Evolutionary conservation across 1,140 invertebrate genomes (phyloP).

Genomic region (Drosophila sucinea): DNA sequence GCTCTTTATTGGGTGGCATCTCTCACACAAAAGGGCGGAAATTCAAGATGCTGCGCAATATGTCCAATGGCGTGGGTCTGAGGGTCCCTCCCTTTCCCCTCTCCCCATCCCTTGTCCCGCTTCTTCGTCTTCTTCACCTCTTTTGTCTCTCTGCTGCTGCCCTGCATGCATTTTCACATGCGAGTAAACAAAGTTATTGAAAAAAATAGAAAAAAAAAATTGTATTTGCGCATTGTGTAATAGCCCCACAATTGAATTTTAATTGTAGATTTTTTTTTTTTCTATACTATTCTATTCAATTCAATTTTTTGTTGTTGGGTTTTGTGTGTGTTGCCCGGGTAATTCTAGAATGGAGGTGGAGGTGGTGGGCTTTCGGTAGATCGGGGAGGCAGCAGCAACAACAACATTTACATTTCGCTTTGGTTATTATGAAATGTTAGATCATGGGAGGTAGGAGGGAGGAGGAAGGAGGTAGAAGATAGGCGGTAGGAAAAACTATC

Average conservation of each 20-base stretch:
- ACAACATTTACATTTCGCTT: constrained; percentile 20
- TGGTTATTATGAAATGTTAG: constrained; percentile 22
- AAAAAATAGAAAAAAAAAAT: constrained; percentile 31
- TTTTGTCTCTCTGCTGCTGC: neutral
- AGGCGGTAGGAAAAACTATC: constrained; percentile 1
- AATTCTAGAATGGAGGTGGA: constrained; percentile 17
- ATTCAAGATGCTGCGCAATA: constrained; percentile 77
- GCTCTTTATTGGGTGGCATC: constrained; percentile 33
- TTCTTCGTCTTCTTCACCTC: neutral
- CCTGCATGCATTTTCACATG: constrained; percentile 63
- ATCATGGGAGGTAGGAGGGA: neutral
- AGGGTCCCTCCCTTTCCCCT: neutral
- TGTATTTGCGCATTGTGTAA: constrained; percentile 65
- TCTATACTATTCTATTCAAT: neutral
- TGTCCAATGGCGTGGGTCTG: constrained; percentile 24
- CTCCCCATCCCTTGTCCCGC: neutral
- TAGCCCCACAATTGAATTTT: constrained; percentile 65
- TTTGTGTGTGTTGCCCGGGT: neutral
- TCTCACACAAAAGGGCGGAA: constrained; percentile 51
- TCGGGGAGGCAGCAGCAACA: neutral
- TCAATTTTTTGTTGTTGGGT: neutral
- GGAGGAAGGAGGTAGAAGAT: neutral
- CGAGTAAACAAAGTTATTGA: constrained; percentile 69
- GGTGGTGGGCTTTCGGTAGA: neutral
- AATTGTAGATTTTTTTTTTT: constrained; percentile 52